These are phyloP conservation scores for Acanthurus lineatus DNA, from an alignment of 2,797 vertebrate species.

Conservation along the genomic window DNA sequence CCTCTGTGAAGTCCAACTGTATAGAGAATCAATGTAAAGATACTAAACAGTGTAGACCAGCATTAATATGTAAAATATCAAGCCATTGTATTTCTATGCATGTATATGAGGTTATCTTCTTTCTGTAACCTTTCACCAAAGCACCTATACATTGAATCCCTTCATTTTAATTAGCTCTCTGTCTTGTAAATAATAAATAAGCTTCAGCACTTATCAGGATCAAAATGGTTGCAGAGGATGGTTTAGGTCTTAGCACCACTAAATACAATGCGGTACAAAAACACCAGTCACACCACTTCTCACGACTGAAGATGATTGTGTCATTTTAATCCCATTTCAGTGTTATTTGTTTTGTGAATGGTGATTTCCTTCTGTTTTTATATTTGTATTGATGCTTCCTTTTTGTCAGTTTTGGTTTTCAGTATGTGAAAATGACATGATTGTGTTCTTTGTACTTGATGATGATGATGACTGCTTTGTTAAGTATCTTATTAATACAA, in stretches of 20 bases:
- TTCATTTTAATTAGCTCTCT: conserved; percentile 60
- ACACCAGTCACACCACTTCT: neutral
- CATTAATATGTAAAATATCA: conserved; percentile 56
- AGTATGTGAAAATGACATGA: neutral
- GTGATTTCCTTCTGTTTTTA: neutral
- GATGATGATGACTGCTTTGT: neutral
- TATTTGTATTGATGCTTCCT: neutral
- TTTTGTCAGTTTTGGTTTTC: neutral
- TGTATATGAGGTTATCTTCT: conserved; percentile 16
- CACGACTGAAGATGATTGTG: neutral
- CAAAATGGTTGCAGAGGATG: conserved; percentile 27
- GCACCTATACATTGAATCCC: conserved; percentile 26
- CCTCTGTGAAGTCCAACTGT: conserved; percentile 63
- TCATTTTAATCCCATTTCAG: neutral
- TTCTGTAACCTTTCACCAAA: conserved; percentile 29
- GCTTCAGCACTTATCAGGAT: conserved; percentile 44
- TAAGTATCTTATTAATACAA: conserved; percentile 2
- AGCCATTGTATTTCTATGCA: conserved; percentile 37
- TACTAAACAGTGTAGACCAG: conserved; percentile 24
- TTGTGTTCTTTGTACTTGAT: conserved; percentile 7
- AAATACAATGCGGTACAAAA: neutral
- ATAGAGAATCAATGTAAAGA: conserved; percentile 57
- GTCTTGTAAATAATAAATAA: conserved; percentile 65
- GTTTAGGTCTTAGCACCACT: neutral
- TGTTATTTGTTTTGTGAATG: neutral